Base-by-base conservation (phyloP, 1,140 invertebrate genomes). In the Bicyclus anynana region DNA sequence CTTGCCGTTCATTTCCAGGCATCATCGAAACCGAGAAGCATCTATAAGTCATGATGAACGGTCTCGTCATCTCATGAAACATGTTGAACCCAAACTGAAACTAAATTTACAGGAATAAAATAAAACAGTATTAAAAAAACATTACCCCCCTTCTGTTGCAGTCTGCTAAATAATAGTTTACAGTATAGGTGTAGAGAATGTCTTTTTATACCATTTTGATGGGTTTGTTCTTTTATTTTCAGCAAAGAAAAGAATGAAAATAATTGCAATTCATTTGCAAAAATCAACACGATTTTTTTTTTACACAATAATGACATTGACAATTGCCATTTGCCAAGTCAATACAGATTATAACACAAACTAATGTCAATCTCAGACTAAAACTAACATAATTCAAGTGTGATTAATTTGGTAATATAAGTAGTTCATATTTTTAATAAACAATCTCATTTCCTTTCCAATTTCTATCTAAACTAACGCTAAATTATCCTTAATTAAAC, bases 11-110 rank as follows among this genome's bases (percentile, higher is more conserved):
- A 77, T 96, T 96, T 56, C 97, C 96, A 27, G 96, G 96, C 38
- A 99, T 86, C 97, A 99, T 98, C 1, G 97, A 97, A 0, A 99
- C 97, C 1, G 97, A 99, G 88, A 94, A 99, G 89, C 97, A 98
- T 87, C 93, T 92, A 83, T 95, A 97, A 12, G 94, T 93, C 33
- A 93, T 94, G 65, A 95, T 95, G 77, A 97, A 97, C 12, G 92
- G 93, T 49, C 94, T 89, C n/a, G 93, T 91, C 59, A 93, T 92
- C 61, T 95, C 94, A 44, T 94, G 94, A 81, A 96, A 96, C 92
- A 96, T 93, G 71, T 95, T 95, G 84, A 96, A 95, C 10, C 93
- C 91, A 80, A 95, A 95, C 91, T 94, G 91, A 91, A 94, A 94
- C 89, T 90, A 67, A 69, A 20, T 20, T 20, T 2, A 86, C 80